A percentile compares a stretch with the other conserved stretches of the same genome.
Conservation (phyloP, 2,888 invertebrate species). For the Brachypterus glaber region DNA sequence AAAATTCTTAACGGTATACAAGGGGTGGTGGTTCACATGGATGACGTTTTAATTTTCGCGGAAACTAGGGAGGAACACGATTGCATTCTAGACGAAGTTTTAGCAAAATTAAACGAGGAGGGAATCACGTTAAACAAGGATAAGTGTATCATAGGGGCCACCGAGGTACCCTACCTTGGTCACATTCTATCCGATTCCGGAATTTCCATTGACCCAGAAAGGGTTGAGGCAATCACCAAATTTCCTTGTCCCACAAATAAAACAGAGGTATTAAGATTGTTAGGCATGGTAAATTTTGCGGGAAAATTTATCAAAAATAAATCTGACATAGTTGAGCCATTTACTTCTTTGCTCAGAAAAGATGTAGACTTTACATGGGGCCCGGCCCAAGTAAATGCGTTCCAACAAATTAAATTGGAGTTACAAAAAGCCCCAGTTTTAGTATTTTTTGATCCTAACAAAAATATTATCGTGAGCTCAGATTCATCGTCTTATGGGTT, state of each 20-base stretch:
- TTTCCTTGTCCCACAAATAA: constrained; percentile 22
- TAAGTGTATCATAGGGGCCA: constrained; percentile 26
- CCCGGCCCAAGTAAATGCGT: constrained; percentile 8
- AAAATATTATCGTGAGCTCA: too few species aligned
- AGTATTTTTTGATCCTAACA: constrained; percentile 3
- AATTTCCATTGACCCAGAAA: constrained; percentile 16
- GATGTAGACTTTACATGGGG: constrained; percentile 8
- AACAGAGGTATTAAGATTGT: constrained; percentile 17
- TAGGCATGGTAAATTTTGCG: constrained; percentile 15
- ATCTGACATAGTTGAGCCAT: constrained; percentile 10
- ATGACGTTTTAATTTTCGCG: constrained; percentile 18
- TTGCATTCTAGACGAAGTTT: constrained; percentile 19
- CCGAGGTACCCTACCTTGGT: constrained; percentile 25
- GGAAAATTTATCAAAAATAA: constrained; percentile 8
- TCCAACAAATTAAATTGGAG: constrained; percentile 9
- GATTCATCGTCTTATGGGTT: constrained; percentile 10
- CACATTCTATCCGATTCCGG: constrained; percentile 21
- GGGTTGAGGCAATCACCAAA: constrained; percentile 18
- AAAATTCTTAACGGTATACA: constrained; percentile 14
- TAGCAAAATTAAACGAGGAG: constrained; percentile 18
- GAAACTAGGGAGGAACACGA: constrained; percentile 20
- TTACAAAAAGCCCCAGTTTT: constrained; percentile 9
- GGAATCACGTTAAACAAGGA: constrained; percentile 24
- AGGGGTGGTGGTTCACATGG: constrained; percentile 14
- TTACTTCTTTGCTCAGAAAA: constrained; percentile 7